These are phyloP conservation scores for Esox niger DNA, from an alignment of 2,113 vertebrate genomes.

Conservation along the genomic window DNA sequence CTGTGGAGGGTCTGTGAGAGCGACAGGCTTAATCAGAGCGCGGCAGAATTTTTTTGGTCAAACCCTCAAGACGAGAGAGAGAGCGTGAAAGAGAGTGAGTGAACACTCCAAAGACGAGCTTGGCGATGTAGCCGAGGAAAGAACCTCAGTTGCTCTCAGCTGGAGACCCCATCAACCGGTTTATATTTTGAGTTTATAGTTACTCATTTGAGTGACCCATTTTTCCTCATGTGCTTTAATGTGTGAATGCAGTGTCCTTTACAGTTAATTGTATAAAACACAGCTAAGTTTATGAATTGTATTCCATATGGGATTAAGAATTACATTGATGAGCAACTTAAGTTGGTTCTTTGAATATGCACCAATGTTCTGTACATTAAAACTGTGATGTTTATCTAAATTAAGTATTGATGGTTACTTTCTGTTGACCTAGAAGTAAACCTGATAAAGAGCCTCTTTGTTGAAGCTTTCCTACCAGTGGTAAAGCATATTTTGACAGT, in stretches of 20 bases:
- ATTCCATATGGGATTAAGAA: too few species aligned
- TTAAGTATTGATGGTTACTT: too few species aligned
- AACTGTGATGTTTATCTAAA: too few species aligned
- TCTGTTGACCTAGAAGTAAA: too few species aligned
- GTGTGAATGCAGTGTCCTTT: too few species aligned
- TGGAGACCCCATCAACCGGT: constrained; percentile 13
- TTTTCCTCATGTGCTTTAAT: constrained; percentile 11
- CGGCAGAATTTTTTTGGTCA: background rate
- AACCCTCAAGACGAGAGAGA: constrained; percentile 10
- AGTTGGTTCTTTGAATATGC: background rate
- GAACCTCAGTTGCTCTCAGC: constrained; percentile 19
- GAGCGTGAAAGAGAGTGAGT: background rate
- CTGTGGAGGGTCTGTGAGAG: constrained; percentile 2
- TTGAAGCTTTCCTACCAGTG: too few species aligned
- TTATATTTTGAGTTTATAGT: too few species aligned
- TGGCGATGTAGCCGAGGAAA: background rate
- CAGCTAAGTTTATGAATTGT: too few species aligned
- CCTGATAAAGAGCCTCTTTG: too few species aligned
- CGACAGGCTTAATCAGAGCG: constrained; percentile 13
- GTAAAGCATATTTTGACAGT: too few species aligned
- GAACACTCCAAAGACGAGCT: background rate
- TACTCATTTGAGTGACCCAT: constrained; percentile 29
- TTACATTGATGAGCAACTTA: background rate
- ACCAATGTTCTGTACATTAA: background rate
- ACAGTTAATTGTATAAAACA: too few species aligned